Percentiles rank a stretch among this genome's conserved stretches.
Evolutionary conservation across 2,113 vertebrate species (phyloP).

Genomic region (Lophochroa leadbeateri): DNA sequence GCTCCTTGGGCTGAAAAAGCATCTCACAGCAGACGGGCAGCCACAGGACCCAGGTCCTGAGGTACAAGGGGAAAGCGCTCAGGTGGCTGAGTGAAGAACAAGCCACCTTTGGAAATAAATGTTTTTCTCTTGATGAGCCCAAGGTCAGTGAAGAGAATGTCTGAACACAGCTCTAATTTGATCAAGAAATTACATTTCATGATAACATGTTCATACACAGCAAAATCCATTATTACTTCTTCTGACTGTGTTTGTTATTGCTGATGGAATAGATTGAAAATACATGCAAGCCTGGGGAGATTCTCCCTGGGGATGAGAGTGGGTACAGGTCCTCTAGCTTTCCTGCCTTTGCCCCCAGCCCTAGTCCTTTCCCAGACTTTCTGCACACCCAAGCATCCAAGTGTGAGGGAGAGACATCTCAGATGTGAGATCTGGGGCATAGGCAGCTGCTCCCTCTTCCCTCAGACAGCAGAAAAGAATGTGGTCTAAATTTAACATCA

Average conservation of each 20-base stretch:
- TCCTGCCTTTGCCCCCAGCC: neutral
- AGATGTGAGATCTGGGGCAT: neutral
- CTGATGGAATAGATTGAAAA: constrained; percentile 60
- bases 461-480: neutral
- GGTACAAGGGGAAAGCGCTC: neutral
- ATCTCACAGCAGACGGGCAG: neutral
- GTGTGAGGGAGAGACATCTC: neutral
- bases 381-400: neutral
- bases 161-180: constrained; percentile 34
- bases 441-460: constrained; percentile 25
- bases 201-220: constrained; percentile 23
- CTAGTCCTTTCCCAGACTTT: neutral
- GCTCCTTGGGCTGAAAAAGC: neutral
- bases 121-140: constrained; percentile 23
- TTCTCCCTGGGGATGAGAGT: neutral
- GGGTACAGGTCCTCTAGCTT: neutral
- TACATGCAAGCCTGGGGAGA: neutral
- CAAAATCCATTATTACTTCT: constrained; percentile 40
- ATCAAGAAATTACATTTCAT: neutral
- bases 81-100: neutral
- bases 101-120: neutral
- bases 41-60: neutral
- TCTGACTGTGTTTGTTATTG: constrained; percentile 36
- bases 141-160: constrained; percentile 22
- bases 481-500: neutral